Percentiles rank a stretch among this genome's conserved stretches.
These are phyloP conservation scores for Ceratosolen solmsi DNA, from an alignment of 1,140 invertebrate genomes.

Conservation along the genomic window DNA sequence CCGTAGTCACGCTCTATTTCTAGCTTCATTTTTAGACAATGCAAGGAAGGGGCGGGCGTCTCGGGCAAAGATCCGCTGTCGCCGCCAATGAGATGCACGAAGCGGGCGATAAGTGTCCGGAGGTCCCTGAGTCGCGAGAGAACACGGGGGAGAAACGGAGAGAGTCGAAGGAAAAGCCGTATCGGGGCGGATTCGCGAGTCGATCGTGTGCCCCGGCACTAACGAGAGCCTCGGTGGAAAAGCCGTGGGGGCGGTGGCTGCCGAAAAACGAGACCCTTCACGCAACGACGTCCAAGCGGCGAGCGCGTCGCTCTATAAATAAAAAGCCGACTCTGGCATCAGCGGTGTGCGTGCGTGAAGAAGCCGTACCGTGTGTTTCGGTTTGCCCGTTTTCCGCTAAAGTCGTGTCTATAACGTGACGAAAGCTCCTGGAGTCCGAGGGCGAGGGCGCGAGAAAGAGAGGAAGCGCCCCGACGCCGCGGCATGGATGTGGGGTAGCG, in stretches of 20 bases:
- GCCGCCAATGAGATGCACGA: neutral
- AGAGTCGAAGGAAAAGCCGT: neutral
- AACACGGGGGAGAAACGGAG: neutral
- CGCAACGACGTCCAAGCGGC: neutral
- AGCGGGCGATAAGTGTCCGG: neutral
- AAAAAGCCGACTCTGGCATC: conserved; percentile 4
- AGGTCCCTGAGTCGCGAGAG: neutral
- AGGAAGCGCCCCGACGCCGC: neutral
- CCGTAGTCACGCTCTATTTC: conserved; percentile 10
- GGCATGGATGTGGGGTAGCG: neutral
- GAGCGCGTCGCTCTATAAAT: conserved; percentile 39
- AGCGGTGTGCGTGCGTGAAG: neutral
- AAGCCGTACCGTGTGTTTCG: neutral
- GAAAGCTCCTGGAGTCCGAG: neutral
- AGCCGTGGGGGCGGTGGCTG: neutral
- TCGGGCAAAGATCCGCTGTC: neutral
- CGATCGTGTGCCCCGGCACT: neutral
- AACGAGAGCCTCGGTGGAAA: no score
- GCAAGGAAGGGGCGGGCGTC: neutral
- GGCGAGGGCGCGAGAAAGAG: no score
- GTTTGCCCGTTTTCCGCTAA: conserved; percentile 11
- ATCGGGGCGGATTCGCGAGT: neutral
- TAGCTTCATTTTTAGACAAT: neutral
- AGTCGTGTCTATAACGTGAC: neutral
- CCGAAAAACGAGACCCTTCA: no score